These are phyloP conservation scores for Pelmatolapia mariae DNA, from an alignment of 2,113 vertebrate genomes.

Conservation along the genomic window DNA sequence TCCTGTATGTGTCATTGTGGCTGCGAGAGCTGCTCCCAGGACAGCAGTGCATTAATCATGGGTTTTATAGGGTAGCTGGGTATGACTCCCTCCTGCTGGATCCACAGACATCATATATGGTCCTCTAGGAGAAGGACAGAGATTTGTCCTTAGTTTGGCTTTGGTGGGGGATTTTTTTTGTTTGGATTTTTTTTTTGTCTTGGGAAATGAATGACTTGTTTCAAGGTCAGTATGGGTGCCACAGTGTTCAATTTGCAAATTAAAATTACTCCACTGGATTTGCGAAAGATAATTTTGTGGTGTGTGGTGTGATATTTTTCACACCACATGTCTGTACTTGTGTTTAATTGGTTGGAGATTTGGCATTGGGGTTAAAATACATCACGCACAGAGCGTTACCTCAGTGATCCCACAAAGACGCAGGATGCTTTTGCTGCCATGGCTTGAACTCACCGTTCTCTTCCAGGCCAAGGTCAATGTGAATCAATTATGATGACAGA, in stretches of 20 bases:
- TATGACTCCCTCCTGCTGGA: conserved; percentile 43
- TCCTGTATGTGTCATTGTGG: conserved; percentile 49
- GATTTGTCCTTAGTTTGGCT: conserved; percentile 31
- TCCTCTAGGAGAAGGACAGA: conserved; percentile 33
- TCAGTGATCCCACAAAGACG: neutral
- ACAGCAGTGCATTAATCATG: conserved; percentile 65
- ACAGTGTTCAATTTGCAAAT: neutral
- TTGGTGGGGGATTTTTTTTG: neutral
- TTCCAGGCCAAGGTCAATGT: conserved; percentile 40
- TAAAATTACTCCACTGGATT: neutral
- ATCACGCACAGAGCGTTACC: neutral
- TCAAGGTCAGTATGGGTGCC: conserved; percentile 29
- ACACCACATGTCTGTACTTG: neutral
- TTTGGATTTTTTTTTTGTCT: neutral
- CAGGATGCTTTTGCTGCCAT: neutral
- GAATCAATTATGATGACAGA: conserved; percentile 49
- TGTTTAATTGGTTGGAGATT: neutral
- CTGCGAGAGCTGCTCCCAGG: conserved; percentile 42
- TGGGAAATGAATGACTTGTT: neutral
- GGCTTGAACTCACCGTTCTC: neutral
- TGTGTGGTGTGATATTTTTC: neutral
- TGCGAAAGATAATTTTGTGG: neutral
- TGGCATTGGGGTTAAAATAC: neutral
- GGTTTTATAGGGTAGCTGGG: conserved; percentile 59
- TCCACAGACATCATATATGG: conserved; percentile 32